These are phyloP conservation scores for Hyaena hyaena DNA, from an alignment of 2,113 vertebrate genomes.

Conservation along the genomic window DNA sequence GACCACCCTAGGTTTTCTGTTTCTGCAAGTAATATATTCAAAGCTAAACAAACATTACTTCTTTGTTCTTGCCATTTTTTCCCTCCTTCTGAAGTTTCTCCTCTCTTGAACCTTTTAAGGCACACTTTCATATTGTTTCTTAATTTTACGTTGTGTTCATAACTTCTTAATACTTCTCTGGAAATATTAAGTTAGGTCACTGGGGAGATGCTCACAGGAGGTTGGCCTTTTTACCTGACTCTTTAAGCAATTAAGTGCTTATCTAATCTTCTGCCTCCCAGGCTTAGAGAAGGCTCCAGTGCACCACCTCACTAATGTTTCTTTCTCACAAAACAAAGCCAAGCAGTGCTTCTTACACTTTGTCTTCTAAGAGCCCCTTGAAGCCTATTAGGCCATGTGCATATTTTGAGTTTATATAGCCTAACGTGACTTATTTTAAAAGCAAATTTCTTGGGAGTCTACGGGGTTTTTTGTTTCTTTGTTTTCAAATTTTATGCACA, in stretches of 20 bases:
- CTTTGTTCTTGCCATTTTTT: not conserved
- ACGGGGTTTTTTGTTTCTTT: not conserved
- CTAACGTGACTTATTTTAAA: not conserved
- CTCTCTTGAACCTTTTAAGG: not conserved
- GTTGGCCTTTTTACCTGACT: not conserved
- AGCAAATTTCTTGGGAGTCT: not conserved
- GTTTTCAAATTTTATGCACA: not conserved
- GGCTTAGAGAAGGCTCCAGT: not conserved
- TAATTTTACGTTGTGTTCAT: not conserved
- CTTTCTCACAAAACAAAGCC: not conserved
- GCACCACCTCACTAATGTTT: too few relatives aligned
- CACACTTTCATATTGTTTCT: not conserved
- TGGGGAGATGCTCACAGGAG: not conserved
- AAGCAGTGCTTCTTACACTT: not conserved
- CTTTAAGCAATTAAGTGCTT: not conserved
- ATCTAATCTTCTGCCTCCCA: not conserved
- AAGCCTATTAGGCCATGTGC: not conserved
- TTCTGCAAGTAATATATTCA: not conserved
- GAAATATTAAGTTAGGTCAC: not conserved
- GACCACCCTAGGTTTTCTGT: not conserved
- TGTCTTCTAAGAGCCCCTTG: not conserved
- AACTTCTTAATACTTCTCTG: not conserved
- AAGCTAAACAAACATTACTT: constrained; percentile 13
- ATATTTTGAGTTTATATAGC: not conserved
- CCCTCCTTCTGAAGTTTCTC: not conserved